A percentile compares a stretch with the other conserved stretches of the same genome.
These are phyloP conservation scores for Pundamilia nyererei DNA, from an alignment of 2,113 vertebrate genomes.

Conservation along the genomic window DNA sequence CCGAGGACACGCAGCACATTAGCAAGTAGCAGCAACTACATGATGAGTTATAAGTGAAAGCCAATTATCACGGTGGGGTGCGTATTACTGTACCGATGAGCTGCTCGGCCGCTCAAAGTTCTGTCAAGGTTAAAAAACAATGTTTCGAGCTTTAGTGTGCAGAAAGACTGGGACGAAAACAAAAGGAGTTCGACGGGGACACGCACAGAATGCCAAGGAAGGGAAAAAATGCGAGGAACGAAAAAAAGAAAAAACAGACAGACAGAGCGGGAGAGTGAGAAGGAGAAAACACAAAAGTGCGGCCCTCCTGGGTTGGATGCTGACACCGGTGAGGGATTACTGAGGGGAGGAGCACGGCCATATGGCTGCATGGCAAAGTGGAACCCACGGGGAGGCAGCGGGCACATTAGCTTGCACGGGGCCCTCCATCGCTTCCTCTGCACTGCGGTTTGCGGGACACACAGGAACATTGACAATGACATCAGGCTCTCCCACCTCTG, in stretches of 20 bases:
- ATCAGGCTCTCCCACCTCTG: slow-evolving; percentile 55
- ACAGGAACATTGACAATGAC: slow-evolving; percentile 60
- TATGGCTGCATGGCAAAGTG: slow-evolving; percentile 62
- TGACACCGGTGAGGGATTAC: slow-evolving; percentile 66
- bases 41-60: slow-evolving; percentile 46
- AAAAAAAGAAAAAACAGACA: background rate
- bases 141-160: slow-evolving; percentile 27
- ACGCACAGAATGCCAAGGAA: background rate
- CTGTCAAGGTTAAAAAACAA: slow-evolving; percentile 56
- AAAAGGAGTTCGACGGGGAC: slow-evolving; percentile 34
- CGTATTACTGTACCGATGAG: slow-evolving; percentile 9
- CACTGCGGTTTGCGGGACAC: slow-evolving; percentile 64
- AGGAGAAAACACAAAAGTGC: slow-evolving; percentile 44
- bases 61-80: slow-evolving; percentile 39
- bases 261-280: slow-evolving; percentile 12
- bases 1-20: slow-evolving; percentile 9
- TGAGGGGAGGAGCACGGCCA: slow-evolving; percentile 60
- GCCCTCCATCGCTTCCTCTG: slow-evolving; percentile 57
- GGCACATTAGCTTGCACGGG: slow-evolving; percentile 64
- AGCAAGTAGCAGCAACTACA: background rate
- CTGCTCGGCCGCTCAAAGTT: slow-evolving; percentile 19
- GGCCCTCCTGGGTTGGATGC: slow-evolving; percentile 58
- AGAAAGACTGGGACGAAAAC: slow-evolving; percentile 17
- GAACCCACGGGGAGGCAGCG: slow-evolving; percentile 56
- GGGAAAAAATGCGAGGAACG: background rate